phyloP scores from a whole-genome alignment of 2,888 invertebrate species.

The Cheilosia vulpina region DNA sequence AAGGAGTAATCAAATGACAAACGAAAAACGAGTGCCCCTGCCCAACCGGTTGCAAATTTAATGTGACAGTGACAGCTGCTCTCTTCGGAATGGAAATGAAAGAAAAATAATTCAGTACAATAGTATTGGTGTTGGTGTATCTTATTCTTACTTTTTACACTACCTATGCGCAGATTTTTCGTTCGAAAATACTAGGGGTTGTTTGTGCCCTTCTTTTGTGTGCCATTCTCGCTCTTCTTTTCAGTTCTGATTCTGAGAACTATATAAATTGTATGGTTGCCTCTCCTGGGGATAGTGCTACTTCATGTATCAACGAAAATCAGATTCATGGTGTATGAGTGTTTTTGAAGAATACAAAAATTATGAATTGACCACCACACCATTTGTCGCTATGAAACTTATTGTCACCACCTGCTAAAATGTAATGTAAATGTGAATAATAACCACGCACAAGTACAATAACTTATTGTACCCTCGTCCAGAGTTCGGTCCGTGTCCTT shows the following conservation, averaged over 20 bases:
- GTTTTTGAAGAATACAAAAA: conserved; percentile 22
- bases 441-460: background rate
- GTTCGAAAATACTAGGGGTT: conserved; percentile 16
- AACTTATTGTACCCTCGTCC: too few relatives aligned
- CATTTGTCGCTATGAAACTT: conserved; percentile 30
- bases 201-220: conserved; percentile 14
- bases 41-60: conserved; percentile 27
- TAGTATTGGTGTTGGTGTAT: background rate
- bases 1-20: conserved; percentile 50
- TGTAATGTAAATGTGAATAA: conserved; percentile 19
- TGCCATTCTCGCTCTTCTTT: too few relatives aligned
- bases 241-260: too few relatives aligned
- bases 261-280: too few relatives aligned
- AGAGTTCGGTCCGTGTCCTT: background rate
- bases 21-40: background rate
- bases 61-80: conserved; percentile 9
- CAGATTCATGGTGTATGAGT: background rate
- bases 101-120: too few relatives aligned
- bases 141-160: background rate
- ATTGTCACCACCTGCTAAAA: conserved; percentile 23
- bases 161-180: conserved; percentile 61
- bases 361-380: conserved; percentile 57
- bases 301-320: background rate
- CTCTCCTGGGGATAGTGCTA: too few relatives aligned
- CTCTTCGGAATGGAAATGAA: background rate